phyloP scores from a whole-genome alignment of 1,140 invertebrate genomes.

The Caenorhabditis brenneri region DNA sequence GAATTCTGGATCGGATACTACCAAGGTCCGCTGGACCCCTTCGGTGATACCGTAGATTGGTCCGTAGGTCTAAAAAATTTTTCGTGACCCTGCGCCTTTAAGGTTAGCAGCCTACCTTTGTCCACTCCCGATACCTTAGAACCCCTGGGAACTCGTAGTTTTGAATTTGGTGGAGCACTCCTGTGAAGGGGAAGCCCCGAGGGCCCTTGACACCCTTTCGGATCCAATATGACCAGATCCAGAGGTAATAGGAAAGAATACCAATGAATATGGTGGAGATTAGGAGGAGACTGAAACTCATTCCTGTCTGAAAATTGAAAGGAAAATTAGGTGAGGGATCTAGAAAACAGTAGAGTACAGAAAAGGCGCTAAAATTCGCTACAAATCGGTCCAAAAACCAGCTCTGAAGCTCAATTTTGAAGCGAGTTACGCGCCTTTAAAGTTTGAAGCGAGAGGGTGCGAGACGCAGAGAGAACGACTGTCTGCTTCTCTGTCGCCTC shows the following conservation, averaged over 20 bases:
- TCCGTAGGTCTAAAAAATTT: slow-evolving; percentile 15
- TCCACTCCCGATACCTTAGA: neutral
- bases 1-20: slow-evolving; percentile 71
- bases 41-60: slow-evolving; percentile 5
- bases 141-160: neutral
- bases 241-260: neutral
- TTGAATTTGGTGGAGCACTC: neutral
- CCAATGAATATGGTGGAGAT: neutral
- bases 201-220: neutral
- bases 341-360: neutral
- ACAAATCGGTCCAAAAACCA: no score
- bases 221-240: neutral
- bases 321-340: neutral
- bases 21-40: slow-evolving; percentile 66
- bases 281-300: neutral
- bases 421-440: no score
- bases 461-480: no score
- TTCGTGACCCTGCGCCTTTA: neutral
- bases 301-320: neutral
- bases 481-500: no score
- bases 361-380: no score
- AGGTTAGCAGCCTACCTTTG: neutral
- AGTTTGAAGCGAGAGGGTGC: no score
- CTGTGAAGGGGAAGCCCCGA: neutral
- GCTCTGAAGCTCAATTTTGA: no score